These are phyloP conservation scores for Suncus etruscus DNA, from an alignment of 2,113 vertebrate species.

Conservation along the genomic window DNA sequence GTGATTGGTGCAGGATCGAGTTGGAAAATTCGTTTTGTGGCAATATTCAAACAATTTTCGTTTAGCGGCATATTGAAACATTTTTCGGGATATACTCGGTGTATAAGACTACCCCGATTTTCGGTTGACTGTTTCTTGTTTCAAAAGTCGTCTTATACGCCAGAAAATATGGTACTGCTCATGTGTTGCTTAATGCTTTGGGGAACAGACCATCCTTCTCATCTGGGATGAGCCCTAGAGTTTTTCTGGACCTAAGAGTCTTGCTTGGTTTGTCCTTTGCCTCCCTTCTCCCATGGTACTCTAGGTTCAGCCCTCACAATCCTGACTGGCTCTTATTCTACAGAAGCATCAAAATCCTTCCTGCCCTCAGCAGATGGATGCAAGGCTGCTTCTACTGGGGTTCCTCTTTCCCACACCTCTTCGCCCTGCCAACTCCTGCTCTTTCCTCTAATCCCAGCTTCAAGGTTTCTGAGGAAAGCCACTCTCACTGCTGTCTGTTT, in stretches of 20 bases:
- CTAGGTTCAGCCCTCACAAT: background rate
- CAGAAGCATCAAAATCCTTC: conserved; percentile 48
- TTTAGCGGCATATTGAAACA: too few species aligned
- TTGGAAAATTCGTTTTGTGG: too few species aligned
- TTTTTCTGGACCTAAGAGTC: background rate
- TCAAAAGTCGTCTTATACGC: too few species aligned
- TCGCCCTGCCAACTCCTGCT: conserved; percentile 31
- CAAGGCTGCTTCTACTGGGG: conserved; percentile 10
- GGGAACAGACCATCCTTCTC: background rate
- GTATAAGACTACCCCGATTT: too few species aligned
- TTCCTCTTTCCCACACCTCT: conserved; percentile 13
- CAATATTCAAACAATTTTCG: too few species aligned
- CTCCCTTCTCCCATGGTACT: background rate
- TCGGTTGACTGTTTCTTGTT: too few species aligned
- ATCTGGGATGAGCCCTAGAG: background rate
- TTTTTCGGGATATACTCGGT: too few species aligned
- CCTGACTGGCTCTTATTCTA: conserved; percentile 10
- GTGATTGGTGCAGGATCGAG: too few species aligned
- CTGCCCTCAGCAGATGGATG: conserved; percentile 37
- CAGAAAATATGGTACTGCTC: too few species aligned
- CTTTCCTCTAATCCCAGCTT: conserved; percentile 36
- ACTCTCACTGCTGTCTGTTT: background rate
- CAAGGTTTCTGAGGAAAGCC: conserved; percentile 42
- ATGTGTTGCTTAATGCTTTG: background rate
- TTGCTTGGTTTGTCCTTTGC: background rate